Evolutionary conservation across 2,888 invertebrate species (phyloP).

Genomic region (Campoplex capitator): DNA sequence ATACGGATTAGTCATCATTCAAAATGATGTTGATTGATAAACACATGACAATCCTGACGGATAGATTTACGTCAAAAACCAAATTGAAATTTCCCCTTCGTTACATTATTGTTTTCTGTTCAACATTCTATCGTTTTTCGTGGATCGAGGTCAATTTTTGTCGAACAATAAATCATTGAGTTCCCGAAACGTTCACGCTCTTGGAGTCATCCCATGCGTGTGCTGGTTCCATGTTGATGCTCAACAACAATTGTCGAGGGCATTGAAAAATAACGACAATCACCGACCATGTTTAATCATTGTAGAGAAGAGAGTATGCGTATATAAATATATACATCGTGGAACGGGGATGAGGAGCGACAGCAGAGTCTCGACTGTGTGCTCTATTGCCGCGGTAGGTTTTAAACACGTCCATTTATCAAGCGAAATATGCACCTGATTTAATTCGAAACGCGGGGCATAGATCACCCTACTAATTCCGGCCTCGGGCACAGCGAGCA

Average conservation of each 20-base stretch:
- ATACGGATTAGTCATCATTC: background rate
- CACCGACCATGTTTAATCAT: slow-evolving; percentile 67
- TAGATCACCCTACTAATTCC: slow-evolving; percentile 76
- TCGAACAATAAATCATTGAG: slow-evolving; percentile 57
- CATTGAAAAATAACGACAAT: slow-evolving; percentile 65
- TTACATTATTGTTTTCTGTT: slow-evolving; percentile 23
- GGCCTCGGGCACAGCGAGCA: slow-evolving; percentile 55
- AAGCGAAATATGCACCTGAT: slow-evolving; percentile 75
- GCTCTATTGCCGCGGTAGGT: slow-evolving; percentile 65
- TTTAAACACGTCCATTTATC: slow-evolving; percentile 75
- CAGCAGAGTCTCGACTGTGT: slow-evolving; percentile 41
- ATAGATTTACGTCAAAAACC: background rate
- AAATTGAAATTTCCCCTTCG: background rate
- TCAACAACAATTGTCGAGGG: slow-evolving; percentile 61
- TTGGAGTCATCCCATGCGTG: slow-evolving; percentile 2
- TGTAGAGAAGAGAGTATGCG: slow-evolving; percentile 38
- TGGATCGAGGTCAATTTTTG: slow-evolving; percentile 46
- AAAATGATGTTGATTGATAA: background rate
- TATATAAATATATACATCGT: slow-evolving; percentile 28
- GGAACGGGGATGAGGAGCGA: background rate
- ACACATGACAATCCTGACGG: background rate
- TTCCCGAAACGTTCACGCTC: slow-evolving; percentile 31
- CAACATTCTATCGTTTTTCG: slow-evolving; percentile 47
- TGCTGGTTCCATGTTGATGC: slow-evolving; percentile 39
- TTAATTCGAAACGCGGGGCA: slow-evolving; percentile 76